Percentiles rank a stretch among this genome's conserved stretches.
Evolutionary conservation across 2,113 vertebrate genomes (phyloP).

Genomic region (Parus major): DNA sequence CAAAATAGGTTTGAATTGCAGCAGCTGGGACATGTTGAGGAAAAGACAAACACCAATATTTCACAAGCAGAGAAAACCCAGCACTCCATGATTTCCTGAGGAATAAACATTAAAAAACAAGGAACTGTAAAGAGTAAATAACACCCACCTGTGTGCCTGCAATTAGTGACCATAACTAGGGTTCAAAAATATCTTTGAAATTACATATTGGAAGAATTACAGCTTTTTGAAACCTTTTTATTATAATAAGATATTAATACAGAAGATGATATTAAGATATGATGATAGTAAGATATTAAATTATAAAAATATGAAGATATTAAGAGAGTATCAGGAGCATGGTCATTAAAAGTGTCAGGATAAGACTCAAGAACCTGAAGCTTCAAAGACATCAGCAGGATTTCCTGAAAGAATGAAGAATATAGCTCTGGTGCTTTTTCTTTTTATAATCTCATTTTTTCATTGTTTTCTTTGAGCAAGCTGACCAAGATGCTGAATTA

Average conservation of each 20-base stretch:
- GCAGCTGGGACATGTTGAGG: not conserved
- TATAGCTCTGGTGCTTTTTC: fast-evolving
- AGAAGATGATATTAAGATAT: too few relatives aligned
- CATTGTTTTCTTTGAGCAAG: not conserved
- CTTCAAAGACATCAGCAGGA: not conserved
- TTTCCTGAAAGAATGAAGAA: not conserved
- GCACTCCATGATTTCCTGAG: not conserved
- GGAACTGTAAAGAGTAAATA: not conserved
- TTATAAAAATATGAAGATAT: too few relatives aligned
- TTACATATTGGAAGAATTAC: not conserved
- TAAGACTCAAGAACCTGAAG: not conserved
- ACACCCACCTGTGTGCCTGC: not conserved
- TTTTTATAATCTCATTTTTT: not conserved
- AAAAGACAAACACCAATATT: not conserved
- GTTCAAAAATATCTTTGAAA: not conserved
- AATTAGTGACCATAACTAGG: not conserved
- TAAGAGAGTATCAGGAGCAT: not conserved
- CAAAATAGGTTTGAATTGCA: not conserved
- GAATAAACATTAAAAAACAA: not conserved
- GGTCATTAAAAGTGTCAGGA: not conserved
- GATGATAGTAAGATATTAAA: too few relatives aligned
- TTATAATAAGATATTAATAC: too few relatives aligned
- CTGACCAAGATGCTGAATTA: not conserved
- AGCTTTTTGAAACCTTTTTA: not conserved
- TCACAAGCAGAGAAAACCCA: not conserved